Evolutionary conservation across 2,888 invertebrate genomes (phyloP).

Genomic region (Ormyrus thymus): DNA sequence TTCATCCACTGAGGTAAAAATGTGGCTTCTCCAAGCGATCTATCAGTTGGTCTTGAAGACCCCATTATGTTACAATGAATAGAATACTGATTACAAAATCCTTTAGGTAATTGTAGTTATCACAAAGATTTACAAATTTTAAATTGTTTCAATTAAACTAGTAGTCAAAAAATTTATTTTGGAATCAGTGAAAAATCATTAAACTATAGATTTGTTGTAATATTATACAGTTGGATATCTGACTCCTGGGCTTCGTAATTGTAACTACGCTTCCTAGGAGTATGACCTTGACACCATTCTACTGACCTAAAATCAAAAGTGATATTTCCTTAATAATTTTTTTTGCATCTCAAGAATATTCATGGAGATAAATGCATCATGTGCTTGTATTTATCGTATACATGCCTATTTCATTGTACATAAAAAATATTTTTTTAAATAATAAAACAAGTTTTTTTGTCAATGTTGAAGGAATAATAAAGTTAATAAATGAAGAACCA

Average conservation of each 20-base stretch:
- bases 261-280: conserved; percentile 57
- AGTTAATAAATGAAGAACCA: too few relatives aligned
- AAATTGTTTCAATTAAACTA: neutral
- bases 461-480: too few relatives aligned
- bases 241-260: conserved; percentile 39
- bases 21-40: conserved; percentile 75
- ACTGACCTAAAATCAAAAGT: conserved; percentile 62
- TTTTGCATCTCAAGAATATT: neutral
- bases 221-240: conserved; percentile 30
- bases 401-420: too few relatives aligned
- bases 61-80: conserved; percentile 64
- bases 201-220: conserved; percentile 30
- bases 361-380: neutral
- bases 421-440: too few relatives aligned
- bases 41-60: conserved; percentile 68
- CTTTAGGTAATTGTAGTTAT: neutral
- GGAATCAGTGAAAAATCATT: conserved; percentile 37
- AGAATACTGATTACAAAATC: neutral
- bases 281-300: conserved; percentile 61
- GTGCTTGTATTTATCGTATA: neutral
- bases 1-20: conserved; percentile 87
- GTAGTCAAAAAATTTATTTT: conserved; percentile 2
- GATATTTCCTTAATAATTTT: neutral
- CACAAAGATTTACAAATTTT: conserved; percentile 29
- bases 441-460: too few relatives aligned